phyloP scores from a whole-genome alignment of 2,888 invertebrate genomes.

The Geophilus truncorum region DNA sequence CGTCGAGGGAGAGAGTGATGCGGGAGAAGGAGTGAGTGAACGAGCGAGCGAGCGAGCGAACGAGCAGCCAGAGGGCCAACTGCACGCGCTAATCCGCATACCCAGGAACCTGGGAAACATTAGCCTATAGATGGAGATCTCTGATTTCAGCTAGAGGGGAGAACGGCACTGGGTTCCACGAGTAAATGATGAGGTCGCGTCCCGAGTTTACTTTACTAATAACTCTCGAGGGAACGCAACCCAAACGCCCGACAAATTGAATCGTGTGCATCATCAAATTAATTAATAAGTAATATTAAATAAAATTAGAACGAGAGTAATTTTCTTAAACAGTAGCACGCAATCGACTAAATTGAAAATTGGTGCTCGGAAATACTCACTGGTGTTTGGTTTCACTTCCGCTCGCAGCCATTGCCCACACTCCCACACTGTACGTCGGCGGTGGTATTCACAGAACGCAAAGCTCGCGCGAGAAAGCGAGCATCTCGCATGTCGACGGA shows the following conservation, averaged over 20 bases:
- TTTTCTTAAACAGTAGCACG: neutral
- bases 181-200: conserved; percentile 21
- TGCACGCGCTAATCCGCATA: conserved; percentile 25
- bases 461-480: neutral
- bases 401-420: neutral
- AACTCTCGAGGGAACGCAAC: conserved; percentile 1
- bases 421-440: neutral
- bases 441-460: neutral
- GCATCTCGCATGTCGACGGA: conserved; percentile 3
- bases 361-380: no score
- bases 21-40: neutral
- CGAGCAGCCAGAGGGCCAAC: conserved; percentile 27
- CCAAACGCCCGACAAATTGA: neutral
- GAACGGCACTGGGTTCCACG: conserved; percentile 10
- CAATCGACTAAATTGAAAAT: neutral
- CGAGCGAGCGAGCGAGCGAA: neutral
- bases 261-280: neutral
- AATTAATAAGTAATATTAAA: neutral
- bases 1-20: conserved; percentile 4
- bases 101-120: conserved; percentile 27
- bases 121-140: conserved; percentile 27
- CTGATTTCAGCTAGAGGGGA: conserved; percentile 21
- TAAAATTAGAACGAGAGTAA: neutral
- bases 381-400: neutral
- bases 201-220: conserved; percentile 11